Base-by-base conservation (phyloP, 2,113 vertebrate genomes). In the Ptilorrhoa leucosticta region DNA sequence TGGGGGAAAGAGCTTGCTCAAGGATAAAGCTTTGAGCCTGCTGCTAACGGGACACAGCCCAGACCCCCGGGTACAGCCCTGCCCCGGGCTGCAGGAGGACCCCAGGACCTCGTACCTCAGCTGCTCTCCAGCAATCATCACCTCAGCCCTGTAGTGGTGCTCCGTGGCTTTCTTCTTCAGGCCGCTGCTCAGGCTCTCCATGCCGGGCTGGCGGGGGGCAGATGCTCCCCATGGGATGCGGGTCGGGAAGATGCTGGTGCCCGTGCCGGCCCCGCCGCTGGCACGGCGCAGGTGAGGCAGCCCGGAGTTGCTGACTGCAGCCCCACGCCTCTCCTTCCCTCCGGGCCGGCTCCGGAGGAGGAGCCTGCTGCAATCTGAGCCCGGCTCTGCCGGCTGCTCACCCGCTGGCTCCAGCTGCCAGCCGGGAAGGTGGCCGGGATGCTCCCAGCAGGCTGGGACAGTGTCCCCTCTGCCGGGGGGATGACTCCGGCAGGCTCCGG, bases 111-210 rank as follows among this genome's bases (percentile, higher is more conserved):
- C 75, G 18, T 98, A 99, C 99, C 98, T 99, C 86, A 99, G 98
- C 33, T 99, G 98, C 87, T 99, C 99, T 84, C 98, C 98, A 28
- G 98, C 98, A 48, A 99, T 98, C 98, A 99, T 98, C 83, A 98
- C 98, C 95, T 99, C 98, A 4, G 97, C 98, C 83, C 98, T 97
- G 84, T 98, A 97, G 45, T 98, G 98, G 70, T 98, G 96, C 31
- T 97, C 97, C 19, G 97, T 94, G 13, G 98, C 97, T 96, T 97
- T 98, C 70, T 97, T 98, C 96, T 98, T 97, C 45, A 98, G 68
- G 89, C 97, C 92, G 66, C 35, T 94, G 92, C 94, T 81, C 19
- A 97, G 95, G 87, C 90, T 96, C 91, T 98, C 98, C 98, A 98
- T 98, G 87, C 93, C 92, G 80, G 66, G 87, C 87, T n/a, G 92